A percentile compares a stretch with the other conserved stretches of the same genome.
phyloP scores from a whole-genome alignment of 2,888 invertebrate genomes.

The Globia sparganii region DNA sequence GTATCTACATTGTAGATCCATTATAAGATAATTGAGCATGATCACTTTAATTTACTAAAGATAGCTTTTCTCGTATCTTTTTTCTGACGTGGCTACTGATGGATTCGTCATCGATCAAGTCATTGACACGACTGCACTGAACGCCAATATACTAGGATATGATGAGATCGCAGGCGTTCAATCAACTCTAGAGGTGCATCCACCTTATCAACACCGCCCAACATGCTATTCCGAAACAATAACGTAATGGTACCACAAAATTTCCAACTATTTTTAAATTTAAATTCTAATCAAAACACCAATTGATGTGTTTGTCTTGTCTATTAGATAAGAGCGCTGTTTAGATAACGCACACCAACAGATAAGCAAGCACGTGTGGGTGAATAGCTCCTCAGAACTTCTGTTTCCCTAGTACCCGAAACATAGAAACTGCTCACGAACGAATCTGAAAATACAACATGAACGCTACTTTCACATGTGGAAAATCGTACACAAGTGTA shows the following conservation, averaged over 20 bases:
- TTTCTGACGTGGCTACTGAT: conserved; percentile 64
- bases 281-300: conserved; percentile 59
- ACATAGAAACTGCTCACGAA: conserved; percentile 86
- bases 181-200: conserved; percentile 85
- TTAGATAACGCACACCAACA: conserved; percentile 78
- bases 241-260: conserved; percentile 46
- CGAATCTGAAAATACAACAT: conserved; percentile 82
- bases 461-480: conserved; percentile 80
- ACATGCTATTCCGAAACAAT: conserved; percentile 64
- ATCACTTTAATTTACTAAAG: conserved; percentile 58
- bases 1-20: conserved; percentile 41
- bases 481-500: conserved; percentile 82
- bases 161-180: conserved; percentile 85
- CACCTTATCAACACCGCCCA: conserved; percentile 79
- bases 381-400: conserved; percentile 68
- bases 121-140: conserved; percentile 87
- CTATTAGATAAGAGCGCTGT: conserved; percentile 63
- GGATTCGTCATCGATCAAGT: conserved; percentile 87
- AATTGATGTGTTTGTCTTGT: conserved; percentile 60
- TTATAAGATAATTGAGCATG: conserved; percentile 40
- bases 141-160: conserved; percentile 84
- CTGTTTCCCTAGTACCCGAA: conserved; percentile 83
- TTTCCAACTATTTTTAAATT: conserved; percentile 47
- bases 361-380: conserved; percentile 70
- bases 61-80: conserved; percentile 65